Conservation (phyloP, 92 coral and sea anemone species). For the Actinostola sp. region DNA sequence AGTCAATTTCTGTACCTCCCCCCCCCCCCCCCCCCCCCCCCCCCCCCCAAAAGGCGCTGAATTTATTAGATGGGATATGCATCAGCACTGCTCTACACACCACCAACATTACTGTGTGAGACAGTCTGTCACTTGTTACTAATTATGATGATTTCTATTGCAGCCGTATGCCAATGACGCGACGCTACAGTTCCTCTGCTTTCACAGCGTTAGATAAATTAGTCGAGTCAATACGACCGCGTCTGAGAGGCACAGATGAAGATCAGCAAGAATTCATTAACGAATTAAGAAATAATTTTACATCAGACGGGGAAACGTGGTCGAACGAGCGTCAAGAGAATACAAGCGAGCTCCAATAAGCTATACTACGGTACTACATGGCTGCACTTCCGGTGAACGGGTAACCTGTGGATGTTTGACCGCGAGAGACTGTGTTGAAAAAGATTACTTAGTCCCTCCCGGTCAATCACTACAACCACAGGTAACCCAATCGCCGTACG, state of each 20-base stretch:
- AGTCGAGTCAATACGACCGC: constrained; percentile 63
- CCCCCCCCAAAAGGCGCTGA: too few species aligned
- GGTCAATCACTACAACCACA: too few species aligned
- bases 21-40: too few species aligned
- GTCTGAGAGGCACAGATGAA: constrained; percentile 30
- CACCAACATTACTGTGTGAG: too few species aligned
- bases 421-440: background rate
- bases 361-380: background rate
- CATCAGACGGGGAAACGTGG: constrained; percentile 14
- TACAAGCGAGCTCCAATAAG: background rate
- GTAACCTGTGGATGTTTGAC: background rate
- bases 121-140: too few species aligned
- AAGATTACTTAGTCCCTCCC: too few species aligned
- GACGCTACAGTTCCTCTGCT: constrained; percentile 55
- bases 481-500: too few species aligned
- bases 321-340: constrained; percentile 26
- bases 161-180: constrained; percentile 76
- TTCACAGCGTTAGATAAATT: constrained; percentile 74
- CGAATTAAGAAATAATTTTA: constrained; percentile 25
- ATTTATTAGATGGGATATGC: too few species aligned
- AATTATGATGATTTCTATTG: background rate
- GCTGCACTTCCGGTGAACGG: background rate
- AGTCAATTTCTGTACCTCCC: too few species aligned
- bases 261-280: constrained; percentile 28
- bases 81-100: too few species aligned